These are phyloP conservation scores for Drosophila insularis DNA, from an alignment of 1,140 invertebrate species.

Conservation along the genomic window DNA sequence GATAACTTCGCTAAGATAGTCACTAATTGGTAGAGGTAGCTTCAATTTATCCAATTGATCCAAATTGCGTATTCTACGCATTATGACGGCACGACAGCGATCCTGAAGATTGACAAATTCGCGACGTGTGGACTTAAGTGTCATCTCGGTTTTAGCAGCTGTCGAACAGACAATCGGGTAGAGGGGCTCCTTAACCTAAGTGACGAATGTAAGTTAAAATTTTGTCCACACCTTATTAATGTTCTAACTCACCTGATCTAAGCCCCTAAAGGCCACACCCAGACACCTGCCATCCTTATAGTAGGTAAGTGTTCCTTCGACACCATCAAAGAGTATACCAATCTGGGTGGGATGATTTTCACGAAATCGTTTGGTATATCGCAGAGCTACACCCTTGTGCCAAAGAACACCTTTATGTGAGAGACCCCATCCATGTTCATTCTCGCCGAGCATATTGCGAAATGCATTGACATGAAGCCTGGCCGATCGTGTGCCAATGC, in stretches of 20 bases:
- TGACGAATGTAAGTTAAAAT: not conserved
- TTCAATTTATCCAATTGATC: constrained; percentile 83
- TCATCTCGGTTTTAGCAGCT: constrained; percentile 90
- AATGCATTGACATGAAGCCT: constrained; percentile 87
- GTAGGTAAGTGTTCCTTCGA: constrained; percentile 88
- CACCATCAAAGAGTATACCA: constrained; percentile 87
- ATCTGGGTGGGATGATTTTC: constrained; percentile 88
- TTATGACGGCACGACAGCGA: constrained; percentile 84
- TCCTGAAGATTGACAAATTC: constrained; percentile 88
- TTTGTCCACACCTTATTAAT: no score
- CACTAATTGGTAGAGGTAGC: constrained; percentile 82
- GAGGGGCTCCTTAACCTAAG: constrained; percentile 84
- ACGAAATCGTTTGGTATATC: constrained; percentile 87
- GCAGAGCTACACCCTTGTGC: constrained; percentile 86
- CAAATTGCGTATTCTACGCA: constrained; percentile 81
- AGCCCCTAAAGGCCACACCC: constrained; percentile 84
- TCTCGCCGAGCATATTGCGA: constrained; percentile 88
- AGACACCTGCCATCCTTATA: constrained; percentile 88
- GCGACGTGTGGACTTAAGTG: constrained; percentile 84
- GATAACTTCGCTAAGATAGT: constrained; percentile 83
- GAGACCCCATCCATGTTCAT: constrained; percentile 88
- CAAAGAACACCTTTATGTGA: constrained; percentile 89
- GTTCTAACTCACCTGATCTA: constrained; percentile 83
- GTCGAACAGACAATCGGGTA: constrained; percentile 89
- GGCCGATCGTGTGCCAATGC: constrained; percentile 86